phyloP scores from a whole-genome alignment of 1,140 invertebrate genomes.

The Hyphantria cunea region DNA sequence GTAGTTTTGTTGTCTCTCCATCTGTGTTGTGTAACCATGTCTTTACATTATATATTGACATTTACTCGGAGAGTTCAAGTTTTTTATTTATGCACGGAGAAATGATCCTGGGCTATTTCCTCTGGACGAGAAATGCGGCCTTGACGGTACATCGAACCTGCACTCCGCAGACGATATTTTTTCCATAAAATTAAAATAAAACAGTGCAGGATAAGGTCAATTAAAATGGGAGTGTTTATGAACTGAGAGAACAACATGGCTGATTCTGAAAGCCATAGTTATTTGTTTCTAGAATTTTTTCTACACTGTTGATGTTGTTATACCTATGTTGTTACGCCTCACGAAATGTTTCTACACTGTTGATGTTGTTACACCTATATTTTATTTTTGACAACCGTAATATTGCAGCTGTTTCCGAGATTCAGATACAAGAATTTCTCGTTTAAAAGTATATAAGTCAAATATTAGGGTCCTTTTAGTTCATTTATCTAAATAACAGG shows the following conservation, averaged over 20 bases:
- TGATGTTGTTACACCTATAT: no score
- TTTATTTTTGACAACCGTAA: no score
- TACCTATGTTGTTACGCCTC: no score
- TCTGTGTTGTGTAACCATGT: slow-evolving; percentile 6
- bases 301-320: no score
- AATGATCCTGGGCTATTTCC: slow-evolving; percentile 62
- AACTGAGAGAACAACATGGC: background rate
- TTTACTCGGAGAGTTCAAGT: slow-evolving; percentile 45
- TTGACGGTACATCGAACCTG: slow-evolving; percentile 55
- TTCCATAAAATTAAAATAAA: slow-evolving; percentile 28
- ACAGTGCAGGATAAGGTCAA: slow-evolving; percentile 1
- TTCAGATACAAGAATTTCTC: no score
- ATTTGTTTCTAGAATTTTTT: no score
- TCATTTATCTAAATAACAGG: no score
- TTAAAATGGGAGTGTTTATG: slow-evolving; percentile 28
- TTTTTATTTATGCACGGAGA: slow-evolving; percentile 53
- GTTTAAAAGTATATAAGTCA: no score
- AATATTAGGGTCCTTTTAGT: no score
- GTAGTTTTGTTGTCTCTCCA: no score
- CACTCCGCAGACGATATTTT: slow-evolving; percentile 37
- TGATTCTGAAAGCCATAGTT: background rate
- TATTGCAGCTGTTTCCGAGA: no score
- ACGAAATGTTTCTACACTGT: no score
- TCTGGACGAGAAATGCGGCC: slow-evolving; percentile 58
- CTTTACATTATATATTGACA: slow-evolving; percentile 40